Evolutionary conservation across 2,888 invertebrate genomes (phyloP), one percentile per base, ranked within the genome.

Genomic region (Polydrusus pterygomalis): DNA sequence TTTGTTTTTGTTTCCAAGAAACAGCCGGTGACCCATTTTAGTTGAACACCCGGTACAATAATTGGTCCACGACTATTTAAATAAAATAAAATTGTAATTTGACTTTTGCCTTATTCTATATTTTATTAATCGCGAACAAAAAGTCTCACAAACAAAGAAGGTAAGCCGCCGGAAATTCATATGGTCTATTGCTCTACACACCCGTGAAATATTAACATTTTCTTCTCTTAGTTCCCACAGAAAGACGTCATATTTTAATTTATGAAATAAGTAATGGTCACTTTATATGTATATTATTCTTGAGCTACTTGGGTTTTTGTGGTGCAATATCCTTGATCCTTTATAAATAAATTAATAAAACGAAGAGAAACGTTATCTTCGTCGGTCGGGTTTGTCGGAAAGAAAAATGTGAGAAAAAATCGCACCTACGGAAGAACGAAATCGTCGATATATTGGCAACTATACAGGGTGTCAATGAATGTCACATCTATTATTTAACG

Each of bases 181-280:
- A 10, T 47, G 30, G 17, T 15, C 30, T 15, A 30, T 65, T 65
- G 49, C 15, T 49, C 49, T 47, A 47, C 65, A 65, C 65, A 47
- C 56, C 56, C 56, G 56, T 56, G n/a, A 56, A 56, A 30, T 56
- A 56, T 56, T 30, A 30, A 56, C 25, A 56, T 30, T 30, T 30
- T 56, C 56, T 30, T 51, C 25, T 56, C 11, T 56, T 56, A n/a
- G 56, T 56, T 56, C 56, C 56, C 56, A 56, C 56, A 56, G 56
- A 30, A 18, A 56, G 30, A 17, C 30, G 30, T 56, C 56, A 56
- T 56, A 56, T 56, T 30, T 56, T 56, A 56, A 56, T 56, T 56
- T 56, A 30, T 30, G 17, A 56, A 56, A 34, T 34, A 34, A 34
- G 34, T 34, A 34, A 30, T 56, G 25, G 56, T 56, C 30, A 30